These are phyloP conservation scores for Artibeus jamaicensis DNA, from an alignment of 2,797 vertebrate genomes.

Conservation along the genomic window DNA sequence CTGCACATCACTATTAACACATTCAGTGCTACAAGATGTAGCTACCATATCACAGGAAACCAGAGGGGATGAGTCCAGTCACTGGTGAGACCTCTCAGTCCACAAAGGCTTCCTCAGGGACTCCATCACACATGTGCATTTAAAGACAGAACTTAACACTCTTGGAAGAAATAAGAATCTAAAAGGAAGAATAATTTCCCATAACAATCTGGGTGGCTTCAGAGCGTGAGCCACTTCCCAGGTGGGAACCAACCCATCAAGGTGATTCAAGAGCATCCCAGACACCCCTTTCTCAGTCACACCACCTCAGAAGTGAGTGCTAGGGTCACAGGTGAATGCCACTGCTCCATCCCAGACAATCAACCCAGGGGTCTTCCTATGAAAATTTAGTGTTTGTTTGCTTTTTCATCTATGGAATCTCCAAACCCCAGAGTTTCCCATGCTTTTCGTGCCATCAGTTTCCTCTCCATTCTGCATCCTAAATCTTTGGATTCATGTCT, in stretches of 20 bases:
- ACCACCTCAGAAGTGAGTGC: fast-evolving
- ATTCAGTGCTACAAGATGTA: too few relatives aligned
- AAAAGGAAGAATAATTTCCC: not conserved
- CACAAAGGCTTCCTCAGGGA: not conserved
- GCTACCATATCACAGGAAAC: fast-evolving
- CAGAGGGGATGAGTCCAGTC: too few relatives aligned
- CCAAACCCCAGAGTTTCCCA: slow-evolving; percentile 92
- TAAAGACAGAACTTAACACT: not conserved
- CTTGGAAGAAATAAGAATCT: not conserved
- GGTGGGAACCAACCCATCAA: fast-evolving
- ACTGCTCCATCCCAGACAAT: not conserved
- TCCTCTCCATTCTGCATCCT: slow-evolving; percentile 74
- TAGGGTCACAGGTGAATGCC: not conserved
- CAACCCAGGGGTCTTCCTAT: slow-evolving; percentile 1
- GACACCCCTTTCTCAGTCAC: not conserved
- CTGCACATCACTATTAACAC: too few relatives aligned
- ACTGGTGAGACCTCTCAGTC: too few relatives aligned
- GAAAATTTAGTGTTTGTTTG: slow-evolving; percentile 71
- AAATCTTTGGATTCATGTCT: not conserved
- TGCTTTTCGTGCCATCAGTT: slow-evolving; percentile 92
- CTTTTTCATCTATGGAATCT: slow-evolving; percentile 84
- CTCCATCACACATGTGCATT: fast-evolving
- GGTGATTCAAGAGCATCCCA: fast-evolving
- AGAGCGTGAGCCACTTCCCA: not conserved
- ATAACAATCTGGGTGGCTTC: not conserved